Evolutionary conservation across 2,113 vertebrate species (phyloP).

Genomic region (Collichthys lucidus): DNA sequence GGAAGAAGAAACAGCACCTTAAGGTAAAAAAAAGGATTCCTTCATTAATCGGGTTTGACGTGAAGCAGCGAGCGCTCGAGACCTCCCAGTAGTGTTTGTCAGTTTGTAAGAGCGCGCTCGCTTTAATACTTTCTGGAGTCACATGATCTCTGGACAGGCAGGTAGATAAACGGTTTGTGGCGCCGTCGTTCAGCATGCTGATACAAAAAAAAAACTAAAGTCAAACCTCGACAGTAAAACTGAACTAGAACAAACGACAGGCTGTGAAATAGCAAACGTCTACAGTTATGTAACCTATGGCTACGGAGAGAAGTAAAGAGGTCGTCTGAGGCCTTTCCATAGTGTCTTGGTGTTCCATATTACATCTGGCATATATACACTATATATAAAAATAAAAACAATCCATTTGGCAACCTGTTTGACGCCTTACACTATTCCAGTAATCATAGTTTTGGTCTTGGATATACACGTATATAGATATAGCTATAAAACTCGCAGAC

Average conservation of each 20-base stretch:
- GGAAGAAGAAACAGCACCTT: slow-evolving; percentile 12
- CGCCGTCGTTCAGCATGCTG: slow-evolving; percentile 31
- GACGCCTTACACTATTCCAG: slow-evolving; percentile 75
- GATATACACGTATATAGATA: slow-evolving; percentile 76
- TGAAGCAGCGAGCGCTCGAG: not conserved
- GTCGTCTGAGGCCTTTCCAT: slow-evolving; percentile 73
- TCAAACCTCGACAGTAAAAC: slow-evolving; percentile 31
- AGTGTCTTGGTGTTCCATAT: slow-evolving; percentile 82
- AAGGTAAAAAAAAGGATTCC: not conserved
- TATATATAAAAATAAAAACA: slow-evolving; percentile 66
- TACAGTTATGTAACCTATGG: slow-evolving; percentile 58
- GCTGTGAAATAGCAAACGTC: slow-evolving; percentile 39
- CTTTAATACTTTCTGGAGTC: slow-evolving; percentile 17
- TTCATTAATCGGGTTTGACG: slow-evolving; percentile 18
- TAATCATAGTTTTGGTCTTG: slow-evolving; percentile 81
- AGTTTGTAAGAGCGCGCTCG: not conserved
- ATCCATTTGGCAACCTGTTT: slow-evolving; percentile 69
- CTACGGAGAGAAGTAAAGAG: slow-evolving; percentile 46
- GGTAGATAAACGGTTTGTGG: slow-evolving; percentile 11
- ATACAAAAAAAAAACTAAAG: not conserved
- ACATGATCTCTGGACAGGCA: slow-evolving; percentile 23
- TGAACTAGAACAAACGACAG: slow-evolving; percentile 53
- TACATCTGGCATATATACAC: slow-evolving; percentile 67
- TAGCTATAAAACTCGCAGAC: slow-evolving; percentile 73
- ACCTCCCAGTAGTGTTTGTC: slow-evolving; percentile 71